Conservation (phyloP, 2,113 vertebrate genomes). For the Anguilla rostrata region DNA sequence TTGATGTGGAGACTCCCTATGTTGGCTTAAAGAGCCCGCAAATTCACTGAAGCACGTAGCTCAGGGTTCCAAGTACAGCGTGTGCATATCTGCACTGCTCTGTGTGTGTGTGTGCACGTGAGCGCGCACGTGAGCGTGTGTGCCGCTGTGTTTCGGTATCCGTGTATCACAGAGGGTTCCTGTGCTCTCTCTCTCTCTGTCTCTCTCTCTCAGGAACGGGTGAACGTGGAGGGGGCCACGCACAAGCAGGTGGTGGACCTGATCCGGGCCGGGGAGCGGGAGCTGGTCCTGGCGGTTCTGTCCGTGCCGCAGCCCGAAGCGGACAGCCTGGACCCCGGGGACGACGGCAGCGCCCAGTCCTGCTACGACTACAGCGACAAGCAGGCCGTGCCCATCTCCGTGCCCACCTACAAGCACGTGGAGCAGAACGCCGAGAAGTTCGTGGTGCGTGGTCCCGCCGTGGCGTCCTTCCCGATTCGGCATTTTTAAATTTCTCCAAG, state of each 20-base stretch:
- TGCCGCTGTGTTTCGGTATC: background rate
- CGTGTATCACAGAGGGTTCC: background rate
- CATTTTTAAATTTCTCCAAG: background rate
- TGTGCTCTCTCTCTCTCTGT: background rate
- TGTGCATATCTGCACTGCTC: background rate
- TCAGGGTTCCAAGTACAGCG: background rate
- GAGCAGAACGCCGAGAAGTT: slow-evolving; percentile 96
- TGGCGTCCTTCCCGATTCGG: background rate
- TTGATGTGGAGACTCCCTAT: too few relatives aligned
- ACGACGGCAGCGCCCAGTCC: slow-evolving; percentile 83
- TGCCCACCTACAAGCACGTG: slow-evolving; percentile 96
- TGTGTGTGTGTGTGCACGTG: background rate
- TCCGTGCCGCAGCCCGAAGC: slow-evolving; percentile 91
- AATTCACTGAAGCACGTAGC: too few relatives aligned
- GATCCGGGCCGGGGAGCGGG: slow-evolving; percentile 91
- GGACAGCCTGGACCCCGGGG: slow-evolving; percentile 85
- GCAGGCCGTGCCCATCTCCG: slow-evolving; percentile 94
- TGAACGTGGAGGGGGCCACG: slow-evolving; percentile 93
- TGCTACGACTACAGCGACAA: slow-evolving; percentile 96
- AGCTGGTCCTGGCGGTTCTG: slow-evolving; percentile 88
- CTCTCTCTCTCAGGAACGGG: slow-evolving; percentile 76
- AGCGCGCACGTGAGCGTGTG: background rate
- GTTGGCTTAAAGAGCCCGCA: too few relatives aligned
- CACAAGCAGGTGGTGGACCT: slow-evolving; percentile 99
- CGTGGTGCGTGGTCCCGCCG: slow-evolving; percentile 77